Base-by-base conservation (phyloP, 2,797 vertebrate genomes). In the Philypnodon macrostomus region DNA sequence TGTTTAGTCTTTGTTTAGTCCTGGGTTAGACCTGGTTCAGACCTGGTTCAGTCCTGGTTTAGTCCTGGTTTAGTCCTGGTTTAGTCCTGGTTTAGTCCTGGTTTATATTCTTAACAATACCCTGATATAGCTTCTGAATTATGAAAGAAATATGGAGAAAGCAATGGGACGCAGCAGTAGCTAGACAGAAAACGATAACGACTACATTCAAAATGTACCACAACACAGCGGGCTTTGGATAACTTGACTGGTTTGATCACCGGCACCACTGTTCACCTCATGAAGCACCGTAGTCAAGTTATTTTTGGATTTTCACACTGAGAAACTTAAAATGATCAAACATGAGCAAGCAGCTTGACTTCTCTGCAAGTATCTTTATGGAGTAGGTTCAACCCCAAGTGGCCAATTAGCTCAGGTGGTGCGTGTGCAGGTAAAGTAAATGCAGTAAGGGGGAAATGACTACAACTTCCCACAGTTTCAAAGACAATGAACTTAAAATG, bases 361-460 rank as follows among this genome's bases (percentile, higher is more conserved):
- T 4, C 46, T 51, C 8, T 8, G 16, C 7, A 5, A 29, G 33
- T 42, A 8, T 54, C 53, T 58, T 64, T 18, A 34, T 35, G 34
- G 33, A 14, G 8, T 19, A 11, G 34, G 36, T 53, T 40, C 30
- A 72, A 55, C 53, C 80, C 73, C 53, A 10, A 0, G 24, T 55
- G 66, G 62, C 62, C 63, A 80, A 84, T 84, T 83, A 81, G 44
- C 45, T 44, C 16, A 5, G 21, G 34, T 42, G 30, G 66, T 39
- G 21, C 5, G 2, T 52, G 51, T 38, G 47, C 55, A 77, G 75
- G 60, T 60, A 49, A 26, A 16, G 59, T 17, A 11, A 56, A 51
- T 46, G 42, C 4, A 2, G 36, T 36, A 14, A 1, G 2, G 31
- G 35, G 16, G 37, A 5, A 47, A 47, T 7, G 40, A 30, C 41